Conservation (phyloP, 2,113 vertebrate genomes). For the Thryonomys swinderianus region DNA sequence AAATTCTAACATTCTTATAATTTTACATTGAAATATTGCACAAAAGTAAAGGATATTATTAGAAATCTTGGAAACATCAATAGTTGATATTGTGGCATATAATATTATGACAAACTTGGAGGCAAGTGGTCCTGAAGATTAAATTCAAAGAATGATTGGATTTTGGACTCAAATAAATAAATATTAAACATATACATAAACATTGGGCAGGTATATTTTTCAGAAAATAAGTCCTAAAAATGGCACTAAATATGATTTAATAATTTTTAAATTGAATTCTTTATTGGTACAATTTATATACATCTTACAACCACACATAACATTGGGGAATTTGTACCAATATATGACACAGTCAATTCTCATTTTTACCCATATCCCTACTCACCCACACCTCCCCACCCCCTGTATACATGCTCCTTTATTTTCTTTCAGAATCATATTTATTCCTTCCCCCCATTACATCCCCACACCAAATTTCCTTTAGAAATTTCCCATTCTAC, state of each 20-base stretch:
- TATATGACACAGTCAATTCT: too few species aligned
- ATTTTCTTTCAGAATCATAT: too few species aligned
- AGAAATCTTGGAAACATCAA: not conserved
- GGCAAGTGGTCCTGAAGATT: not conserved
- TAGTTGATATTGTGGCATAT: not conserved
- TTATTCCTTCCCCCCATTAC: too few species aligned
- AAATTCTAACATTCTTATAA: not conserved
- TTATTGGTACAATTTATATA: too few species aligned
- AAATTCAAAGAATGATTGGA: not conserved
- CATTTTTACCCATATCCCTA: too few species aligned
- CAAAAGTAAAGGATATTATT: not conserved
- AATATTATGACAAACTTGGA: not conserved
- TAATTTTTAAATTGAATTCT: too few species aligned
- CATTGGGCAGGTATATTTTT: not conserved
- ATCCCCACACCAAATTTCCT: too few species aligned
- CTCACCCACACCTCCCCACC: too few species aligned
- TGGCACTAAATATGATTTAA: not conserved
- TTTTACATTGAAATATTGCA: not conserved
- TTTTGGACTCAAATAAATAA: slow-evolving; percentile 30
- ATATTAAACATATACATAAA: not conserved
- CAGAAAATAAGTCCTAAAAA: slow-evolving; percentile 12
- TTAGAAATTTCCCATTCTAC: too few species aligned
- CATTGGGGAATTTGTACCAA: too few species aligned
- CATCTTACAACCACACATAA: too few species aligned
- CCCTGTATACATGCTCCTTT: too few species aligned